Base-by-base conservation (phyloP, 2,888 invertebrate genomes). In the Fragum sueziense region DNA sequence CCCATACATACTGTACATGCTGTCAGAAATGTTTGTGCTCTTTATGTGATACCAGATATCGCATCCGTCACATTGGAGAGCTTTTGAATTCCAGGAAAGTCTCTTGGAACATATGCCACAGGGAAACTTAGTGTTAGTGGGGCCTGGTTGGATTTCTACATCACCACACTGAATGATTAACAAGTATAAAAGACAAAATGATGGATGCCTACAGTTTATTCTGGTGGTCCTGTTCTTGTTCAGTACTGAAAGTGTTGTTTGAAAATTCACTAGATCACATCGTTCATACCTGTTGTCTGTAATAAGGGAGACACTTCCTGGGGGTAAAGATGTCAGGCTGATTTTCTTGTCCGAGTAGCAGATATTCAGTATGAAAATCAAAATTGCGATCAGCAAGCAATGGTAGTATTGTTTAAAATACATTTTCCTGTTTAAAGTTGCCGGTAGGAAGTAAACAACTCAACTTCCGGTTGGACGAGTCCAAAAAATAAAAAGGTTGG, bases 41-140 rank as follows among this genome's bases (percentile, higher is more conserved):
- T 34, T 76, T 14, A 7, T 76, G 25, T 69, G 75, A 31, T 41
- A 70, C 59, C 68, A 75, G 7, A 75, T 69, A 33, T 75, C 59
- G 31, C 75, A 76, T 37, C 70, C 75, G n/a, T 62, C 70, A 52
- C 70, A 76, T 14, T 70, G 76, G 4, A 76, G 34, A 3, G 65
- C 70, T 29, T 76, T 70, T 20, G 67, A 6, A 61, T 71, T 76
- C 65, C 61, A 71, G 14, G 9, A 25, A 9, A 70, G 52, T 17
- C 51, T 54, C 37, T 59, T 74, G 0, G 25, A 29, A 61, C 71
- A 71, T n/a, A 67, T 67, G 2, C 71, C 76, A 54, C 70, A 71
- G n/a, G 65, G 71, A 29, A 70, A 71, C 47, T 70, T 70, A 25
- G 6, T n/a, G 37, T 14, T 37, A 14, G 37, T 14, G 25, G 75